phyloP scores from a whole-genome alignment of 1,140 invertebrate genomes.

The Agrypnia vestita region DNA sequence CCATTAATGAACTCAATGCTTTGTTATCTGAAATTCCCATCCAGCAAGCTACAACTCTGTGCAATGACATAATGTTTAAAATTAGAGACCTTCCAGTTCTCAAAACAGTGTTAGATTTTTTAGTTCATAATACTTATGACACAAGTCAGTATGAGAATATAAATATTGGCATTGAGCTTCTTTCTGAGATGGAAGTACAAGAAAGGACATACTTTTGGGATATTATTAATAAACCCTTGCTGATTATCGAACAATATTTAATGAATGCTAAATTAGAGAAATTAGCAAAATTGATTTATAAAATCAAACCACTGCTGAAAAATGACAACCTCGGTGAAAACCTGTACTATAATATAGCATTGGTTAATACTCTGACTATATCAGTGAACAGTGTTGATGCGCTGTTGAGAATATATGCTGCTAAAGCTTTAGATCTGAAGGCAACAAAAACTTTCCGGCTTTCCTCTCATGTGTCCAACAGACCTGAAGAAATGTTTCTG shows the following conservation, averaged over 20 bases:
- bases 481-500: conserved; percentile 68
- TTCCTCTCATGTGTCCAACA: conserved; percentile 64
- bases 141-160: conserved; percentile 72
- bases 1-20: conserved; percentile 66
- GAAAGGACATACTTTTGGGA: conserved; percentile 76
- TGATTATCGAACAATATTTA: conserved; percentile 82
- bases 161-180: conserved; percentile 75
- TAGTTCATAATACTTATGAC: conserved; percentile 71
- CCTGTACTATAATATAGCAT: conserved; percentile 70
- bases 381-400: conserved; percentile 76
- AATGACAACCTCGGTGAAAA: conserved; percentile 67
- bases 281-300: conserved; percentile 73
- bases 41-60: conserved; percentile 74
- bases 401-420: conserved; percentile 80
- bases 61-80: conserved; percentile 76
- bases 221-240: conserved; percentile 78
- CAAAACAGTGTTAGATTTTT: conserved; percentile 76
- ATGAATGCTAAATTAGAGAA: conserved; percentile 84
- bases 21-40: conserved; percentile 72
- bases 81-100: conserved; percentile 77
- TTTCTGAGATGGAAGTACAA: conserved; percentile 73
- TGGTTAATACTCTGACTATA: conserved; percentile 67
- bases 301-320: conserved; percentile 67
- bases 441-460: conserved; percentile 68
- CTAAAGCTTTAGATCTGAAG: conserved; percentile 81